Conservation (phyloP, 2,113 vertebrate genomes). For the Pseudopodoces humilis region DNA sequence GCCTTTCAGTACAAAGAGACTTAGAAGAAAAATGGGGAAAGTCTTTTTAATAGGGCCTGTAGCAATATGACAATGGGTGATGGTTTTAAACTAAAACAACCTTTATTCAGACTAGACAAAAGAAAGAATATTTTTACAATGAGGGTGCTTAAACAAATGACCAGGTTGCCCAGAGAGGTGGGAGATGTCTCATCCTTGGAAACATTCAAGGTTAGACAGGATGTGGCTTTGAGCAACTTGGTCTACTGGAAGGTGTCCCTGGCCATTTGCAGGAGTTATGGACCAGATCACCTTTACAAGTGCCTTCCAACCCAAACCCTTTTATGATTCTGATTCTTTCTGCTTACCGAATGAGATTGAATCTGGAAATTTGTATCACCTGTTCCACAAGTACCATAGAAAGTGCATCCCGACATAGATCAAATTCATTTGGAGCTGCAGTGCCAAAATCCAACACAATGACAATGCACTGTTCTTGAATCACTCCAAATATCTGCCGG, state of each 20-base stretch:
- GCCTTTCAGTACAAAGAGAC: background rate
- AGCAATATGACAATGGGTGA: background rate
- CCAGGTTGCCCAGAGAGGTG: background rate
- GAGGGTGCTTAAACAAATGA: background rate
- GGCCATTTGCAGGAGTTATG: background rate
- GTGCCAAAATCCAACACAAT: constrained; percentile 75
- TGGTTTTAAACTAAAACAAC: background rate
- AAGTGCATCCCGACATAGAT: constrained; percentile 68
- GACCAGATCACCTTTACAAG: background rate
- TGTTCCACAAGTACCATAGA: constrained; percentile 77
- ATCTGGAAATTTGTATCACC: constrained; percentile 72
- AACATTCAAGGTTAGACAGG: background rate
- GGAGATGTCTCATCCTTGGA: background rate
- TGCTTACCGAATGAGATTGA: constrained; percentile 82
- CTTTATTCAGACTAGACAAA: background rate
- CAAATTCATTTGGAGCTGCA: constrained; percentile 45
- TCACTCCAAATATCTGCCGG: constrained; percentile 81
- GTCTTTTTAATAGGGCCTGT: background rate
- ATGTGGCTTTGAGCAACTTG: background rate
- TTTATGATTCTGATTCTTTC: background rate
- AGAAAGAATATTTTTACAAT: background rate
- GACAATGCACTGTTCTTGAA: constrained; percentile 73
- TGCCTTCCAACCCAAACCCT: background rate
- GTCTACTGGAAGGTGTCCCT: background rate
- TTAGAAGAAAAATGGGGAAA: background rate